Evolutionary conservation across 2,888 invertebrate species (phyloP), one percentile per base, ranked within the genome.

Genomic region (Clivina fossor): DNA sequence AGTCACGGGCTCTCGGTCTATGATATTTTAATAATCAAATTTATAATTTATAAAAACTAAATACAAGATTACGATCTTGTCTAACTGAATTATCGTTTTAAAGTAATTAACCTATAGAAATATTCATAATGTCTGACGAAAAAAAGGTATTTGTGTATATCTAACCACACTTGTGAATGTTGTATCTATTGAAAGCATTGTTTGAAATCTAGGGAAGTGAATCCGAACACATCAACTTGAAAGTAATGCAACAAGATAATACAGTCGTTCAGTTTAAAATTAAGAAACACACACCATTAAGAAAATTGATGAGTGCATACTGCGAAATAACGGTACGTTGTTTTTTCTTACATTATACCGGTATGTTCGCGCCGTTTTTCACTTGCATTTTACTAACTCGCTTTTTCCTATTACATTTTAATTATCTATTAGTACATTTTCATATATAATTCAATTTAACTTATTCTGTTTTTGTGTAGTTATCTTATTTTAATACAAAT

Each of bases 241-340:
- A 94, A 80, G 95, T 95, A 49, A 79, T 94, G 71, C 94, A 94
- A 33, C 94, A 95, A 73, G 95, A 95, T 76, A 94, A 93, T 73
- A 91, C 93, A 51, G 92, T 94, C 61, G 93, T 95, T 53, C 94
- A 94, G 71, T 95, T 95, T 72, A 95, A 95, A 82, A 95, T 95
- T 65, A 95, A 95, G 77, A 93, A 92, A 79, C 93, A 93, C 76
- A 95, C 95, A 65, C 93, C 93, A 19, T 78, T 95, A 60, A 83
- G 93, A 65, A 95, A 95, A 76, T 77, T 95, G 61, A 95, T 95
- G 94, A 91, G 89, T 70, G 94, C 95, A 15, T 95, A 95, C 73
- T 95, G 95, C 77, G 93, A 94, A 76, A 81, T 94, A 82, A 90
- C 92, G 73, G 93, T 92, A 82, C 87, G 89, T 83, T 63, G 13